phyloP scores from a whole-genome alignment of 2,113 vertebrate species.

The Oncorhynchus masou region DNA sequence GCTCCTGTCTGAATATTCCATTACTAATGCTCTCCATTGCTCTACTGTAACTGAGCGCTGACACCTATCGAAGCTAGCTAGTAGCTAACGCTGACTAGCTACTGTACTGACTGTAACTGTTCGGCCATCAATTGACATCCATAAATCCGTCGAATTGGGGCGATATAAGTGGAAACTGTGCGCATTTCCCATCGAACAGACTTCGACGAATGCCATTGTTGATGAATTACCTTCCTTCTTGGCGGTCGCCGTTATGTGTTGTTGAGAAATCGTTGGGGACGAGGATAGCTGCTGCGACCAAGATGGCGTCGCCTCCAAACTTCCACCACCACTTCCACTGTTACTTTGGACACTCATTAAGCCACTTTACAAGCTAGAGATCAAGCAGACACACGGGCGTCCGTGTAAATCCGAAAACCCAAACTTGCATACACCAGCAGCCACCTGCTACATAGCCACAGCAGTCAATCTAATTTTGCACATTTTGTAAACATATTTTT shows the following conservation, averaged over 20 bases:
- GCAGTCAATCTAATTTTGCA: constrained; percentile 20
- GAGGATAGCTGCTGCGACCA: constrained; percentile 94
- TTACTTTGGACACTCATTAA: constrained; percentile 98
- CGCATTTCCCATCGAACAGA: neutral
- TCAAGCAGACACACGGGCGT: constrained; percentile 55
- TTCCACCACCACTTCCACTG: constrained; percentile 88
- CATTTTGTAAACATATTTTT: constrained; percentile 43
- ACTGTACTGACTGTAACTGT: constrained; percentile 58
- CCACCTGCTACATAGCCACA: constrained; percentile 48
- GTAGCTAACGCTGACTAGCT: constrained; percentile 54
- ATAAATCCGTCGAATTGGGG: constrained; percentile 48
- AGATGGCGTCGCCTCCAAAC: constrained; percentile 99
- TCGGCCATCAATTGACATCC: constrained; percentile 67
- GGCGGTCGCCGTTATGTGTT: constrained; percentile 81
- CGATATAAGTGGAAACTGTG: constrained; percentile 3
- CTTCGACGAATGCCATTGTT: constrained; percentile 18
- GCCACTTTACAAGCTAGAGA: constrained; percentile 84
- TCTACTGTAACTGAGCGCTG: constrained; percentile 40
- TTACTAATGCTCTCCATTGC: neutral
- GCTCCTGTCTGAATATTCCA: neutral
- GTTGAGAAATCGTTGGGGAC: constrained; percentile 89
- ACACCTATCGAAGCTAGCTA: constrained; percentile 47
- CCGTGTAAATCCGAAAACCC: constrained; percentile 51
- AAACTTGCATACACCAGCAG: constrained; percentile 57
- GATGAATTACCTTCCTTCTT: constrained; percentile 82